phyloP scores from a whole-genome alignment of 2,888 invertebrate species.

The Neria commutata region DNA sequence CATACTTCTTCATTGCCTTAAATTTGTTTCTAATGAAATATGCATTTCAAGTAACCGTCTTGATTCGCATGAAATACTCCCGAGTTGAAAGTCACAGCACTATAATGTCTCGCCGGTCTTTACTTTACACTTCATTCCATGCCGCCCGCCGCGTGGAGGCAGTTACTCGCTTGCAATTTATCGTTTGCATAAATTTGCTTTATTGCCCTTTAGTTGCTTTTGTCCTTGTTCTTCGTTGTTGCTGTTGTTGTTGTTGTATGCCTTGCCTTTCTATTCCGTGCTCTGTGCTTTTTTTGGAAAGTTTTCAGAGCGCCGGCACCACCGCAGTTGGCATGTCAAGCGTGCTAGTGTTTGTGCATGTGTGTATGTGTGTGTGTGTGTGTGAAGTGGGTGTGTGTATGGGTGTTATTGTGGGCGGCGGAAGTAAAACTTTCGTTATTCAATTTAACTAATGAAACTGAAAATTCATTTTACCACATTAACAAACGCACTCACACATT shows the following conservation, averaged over 20 bases:
- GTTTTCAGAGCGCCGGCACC: constrained; percentile 6
- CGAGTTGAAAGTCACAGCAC: too few relatives aligned
- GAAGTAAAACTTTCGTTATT: constrained; percentile 55
- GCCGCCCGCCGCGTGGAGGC: too few relatives aligned
- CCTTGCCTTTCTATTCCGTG: too few relatives aligned
- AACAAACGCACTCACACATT: constrained; percentile 40
- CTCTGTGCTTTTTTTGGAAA: too few relatives aligned
- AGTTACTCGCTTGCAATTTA: constrained; percentile 52
- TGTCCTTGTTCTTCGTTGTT: constrained; percentile 32
- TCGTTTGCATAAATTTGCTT: constrained; percentile 59
- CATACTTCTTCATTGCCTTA: too few relatives aligned
- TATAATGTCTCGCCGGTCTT: constrained; percentile 10
- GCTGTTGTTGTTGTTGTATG: constrained; percentile 22
- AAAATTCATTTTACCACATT: constrained; percentile 57
- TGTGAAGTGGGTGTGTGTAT: constrained; percentile 20
- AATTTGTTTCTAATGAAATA: too few relatives aligned
- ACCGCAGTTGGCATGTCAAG: background rate
- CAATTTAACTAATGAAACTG: constrained; percentile 61
- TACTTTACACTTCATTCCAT: constrained; percentile 32
- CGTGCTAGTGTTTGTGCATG: background rate
- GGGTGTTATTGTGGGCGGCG: constrained; percentile 27
- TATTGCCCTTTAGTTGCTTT: constrained; percentile 36
- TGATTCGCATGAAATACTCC: too few relatives aligned
- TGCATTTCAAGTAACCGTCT: too few relatives aligned
- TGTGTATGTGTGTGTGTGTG: constrained; percentile 14